phyloP scores from a whole-genome alignment of 2,888 invertebrate species.

The Macrophya annulata region DNA sequence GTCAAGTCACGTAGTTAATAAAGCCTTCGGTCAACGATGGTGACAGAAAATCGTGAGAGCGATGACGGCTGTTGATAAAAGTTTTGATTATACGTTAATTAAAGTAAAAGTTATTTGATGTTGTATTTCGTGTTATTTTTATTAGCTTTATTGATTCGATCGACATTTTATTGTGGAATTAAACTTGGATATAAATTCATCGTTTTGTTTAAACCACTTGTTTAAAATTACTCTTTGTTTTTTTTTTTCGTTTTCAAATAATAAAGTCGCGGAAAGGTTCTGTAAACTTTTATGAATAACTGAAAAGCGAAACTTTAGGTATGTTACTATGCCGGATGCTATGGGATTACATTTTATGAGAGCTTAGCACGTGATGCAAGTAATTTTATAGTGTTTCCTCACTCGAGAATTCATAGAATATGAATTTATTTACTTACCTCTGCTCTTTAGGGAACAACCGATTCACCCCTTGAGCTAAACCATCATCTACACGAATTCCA shows the following conservation, averaged over 20 bases:
- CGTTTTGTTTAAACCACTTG: neutral
- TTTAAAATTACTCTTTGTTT: neutral
- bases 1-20: constrained; percentile 43
- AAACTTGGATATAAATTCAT: neutral
- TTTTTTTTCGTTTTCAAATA: neutral
- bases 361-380: constrained; percentile 50
- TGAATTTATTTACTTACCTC: constrained; percentile 53
- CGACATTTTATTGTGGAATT: neutral
- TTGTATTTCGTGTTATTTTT: constrained; percentile 22
- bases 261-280: constrained; percentile 17
- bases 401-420: constrained; percentile 61
- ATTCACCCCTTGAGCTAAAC: neutral
- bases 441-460: constrained; percentile 19
- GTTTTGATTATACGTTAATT: constrained; percentile 6
- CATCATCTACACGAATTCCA: constrained; percentile 7
- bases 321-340: constrained; percentile 1
- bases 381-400: constrained; percentile 57
- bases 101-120: neutral
- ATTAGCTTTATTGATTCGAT: neutral
- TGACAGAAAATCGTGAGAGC: constrained; percentile 9
- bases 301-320: constrained; percentile 54
- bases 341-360: constrained; percentile 56
- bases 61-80: constrained; percentile 13
- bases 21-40: constrained; percentile 29
- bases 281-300: constrained; percentile 60